A percentile compares a stretch with the other conserved stretches of the same genome.
Conservation (phyloP, 2,797 vertebrate genomes). For the Onychomys leucogaster region DNA sequence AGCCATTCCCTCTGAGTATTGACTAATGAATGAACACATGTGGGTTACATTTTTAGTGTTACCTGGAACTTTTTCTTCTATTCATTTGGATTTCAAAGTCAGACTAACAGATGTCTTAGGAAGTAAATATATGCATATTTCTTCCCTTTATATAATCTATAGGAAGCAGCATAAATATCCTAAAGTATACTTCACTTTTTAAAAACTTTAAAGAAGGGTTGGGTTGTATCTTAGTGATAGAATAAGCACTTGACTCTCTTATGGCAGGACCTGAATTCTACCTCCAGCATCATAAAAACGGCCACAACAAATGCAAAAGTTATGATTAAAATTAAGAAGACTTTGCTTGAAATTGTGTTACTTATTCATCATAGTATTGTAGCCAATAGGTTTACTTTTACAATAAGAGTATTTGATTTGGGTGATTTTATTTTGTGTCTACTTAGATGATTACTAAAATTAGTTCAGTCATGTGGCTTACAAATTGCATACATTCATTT, state of each 20-base stretch:
- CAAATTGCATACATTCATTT: not conserved
- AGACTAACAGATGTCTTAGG: constrained; percentile 12
- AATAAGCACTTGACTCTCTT: not conserved
- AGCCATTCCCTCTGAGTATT: not conserved
- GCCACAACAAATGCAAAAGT: not conserved
- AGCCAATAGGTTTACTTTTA: not conserved
- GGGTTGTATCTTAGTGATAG: not conserved
- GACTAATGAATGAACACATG: not conserved
- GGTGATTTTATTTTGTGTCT: not conserved
- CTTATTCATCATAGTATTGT: not conserved
- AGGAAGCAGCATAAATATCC: not conserved
- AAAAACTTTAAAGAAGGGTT: not conserved
- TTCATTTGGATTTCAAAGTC: constrained; percentile 40
- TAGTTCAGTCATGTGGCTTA: not conserved
- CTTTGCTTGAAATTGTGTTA: constrained; percentile 22
- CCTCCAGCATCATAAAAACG: not conserved
- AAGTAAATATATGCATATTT: not conserved
- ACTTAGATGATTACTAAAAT: constrained; percentile 14
- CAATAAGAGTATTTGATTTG: not conserved
- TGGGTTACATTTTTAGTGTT: not conserved
- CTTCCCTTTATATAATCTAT: not conserved
- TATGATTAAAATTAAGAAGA: not conserved
- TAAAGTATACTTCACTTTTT: not conserved
- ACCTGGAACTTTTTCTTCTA: not conserved
- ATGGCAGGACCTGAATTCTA: too few species aligned